Base-by-base conservation (phyloP, 1,140 invertebrate species). In the Aricia agestis region DNA sequence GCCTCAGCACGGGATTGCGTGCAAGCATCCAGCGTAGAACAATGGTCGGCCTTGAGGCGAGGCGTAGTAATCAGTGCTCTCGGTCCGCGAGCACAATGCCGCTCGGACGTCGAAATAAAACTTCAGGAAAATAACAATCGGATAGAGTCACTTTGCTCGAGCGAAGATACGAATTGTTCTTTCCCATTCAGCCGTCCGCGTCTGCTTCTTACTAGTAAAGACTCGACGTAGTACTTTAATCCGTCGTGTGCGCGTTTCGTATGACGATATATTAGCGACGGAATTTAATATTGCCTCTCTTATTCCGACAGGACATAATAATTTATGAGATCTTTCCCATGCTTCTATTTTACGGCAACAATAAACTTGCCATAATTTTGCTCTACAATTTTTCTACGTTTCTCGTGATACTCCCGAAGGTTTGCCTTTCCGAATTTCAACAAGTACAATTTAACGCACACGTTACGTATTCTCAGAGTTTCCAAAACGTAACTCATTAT, bases 1-100 rank as follows among this genome's bases (percentile, higher is more conserved):
- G 76, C 74, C 72, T 74, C 76, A 68, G 81, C 81, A 82, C 78
- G 76, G 79, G 76, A 84, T 87, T 84, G 84, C 86, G 84, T 86
- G 86, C 78, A 83, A 85, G 83, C 85, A 85, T 87, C 78, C 78
- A 80, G 69, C 78, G 76, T 78, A 80, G 80, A 90, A 90, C 87
- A 90, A 90, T 88, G 67, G 82, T 58, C 81, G 87, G 86, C 87
- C 87, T 90, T 87, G 76, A 19, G 84, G 87, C 84, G 76, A 77
- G 68, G 76, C 78, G 78, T 71, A 78, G 83, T 85, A 87, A 90
- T 90, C 86, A 88, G 78, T 78, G 80, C 72, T 76, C 76, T 77
- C 72, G 77, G 77, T 66, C 74, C 67, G 75, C 71, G 57, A 61
- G 85, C 45, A 68, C 69, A 45, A 58, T 76, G 59, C 72, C 74